Percentiles rank a stretch among this genome's conserved stretches.
phyloP scores from a whole-genome alignment of 2,888 invertebrate species.

The Ormia ochracea region DNA sequence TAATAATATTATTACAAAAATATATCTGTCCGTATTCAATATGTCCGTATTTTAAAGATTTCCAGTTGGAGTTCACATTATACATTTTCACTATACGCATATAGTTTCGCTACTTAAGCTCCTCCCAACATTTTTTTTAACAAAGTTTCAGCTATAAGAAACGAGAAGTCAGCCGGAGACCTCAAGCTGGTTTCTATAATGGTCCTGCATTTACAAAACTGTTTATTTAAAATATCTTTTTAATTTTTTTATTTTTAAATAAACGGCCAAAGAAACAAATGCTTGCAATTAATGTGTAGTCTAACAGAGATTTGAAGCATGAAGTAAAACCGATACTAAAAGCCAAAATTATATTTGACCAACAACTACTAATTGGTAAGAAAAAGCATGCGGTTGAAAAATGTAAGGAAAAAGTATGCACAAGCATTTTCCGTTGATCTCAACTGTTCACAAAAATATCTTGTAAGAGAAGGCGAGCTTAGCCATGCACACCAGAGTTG shows the following conservation, averaged over 20 bases:
- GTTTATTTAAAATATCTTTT: conserved; percentile 27
- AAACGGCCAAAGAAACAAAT: too few species aligned
- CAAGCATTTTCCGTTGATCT: neutral
- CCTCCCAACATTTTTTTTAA: neutral
- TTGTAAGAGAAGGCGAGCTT: too few species aligned
- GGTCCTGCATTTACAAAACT: conserved; percentile 46
- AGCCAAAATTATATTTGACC: neutral
- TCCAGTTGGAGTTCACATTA: too few species aligned
- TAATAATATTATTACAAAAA: too few species aligned
- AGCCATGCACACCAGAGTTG: neutral
- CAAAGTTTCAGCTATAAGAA: neutral
- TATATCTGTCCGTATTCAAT: too few species aligned
- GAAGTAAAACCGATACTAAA: neutral
- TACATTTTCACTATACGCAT: too few species aligned
- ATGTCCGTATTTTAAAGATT: too few species aligned
- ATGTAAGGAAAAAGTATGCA: neutral
- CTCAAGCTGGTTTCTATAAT: conserved; percentile 45
- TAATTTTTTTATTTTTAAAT: conserved; percentile 48
- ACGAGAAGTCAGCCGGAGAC: conserved; percentile 5
- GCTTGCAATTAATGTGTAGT: neutral
- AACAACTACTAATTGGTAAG: neutral
- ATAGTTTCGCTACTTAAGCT: neutral
- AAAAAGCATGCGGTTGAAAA: neutral
- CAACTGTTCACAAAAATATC: neutral
- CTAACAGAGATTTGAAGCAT: neutral